Base-by-base conservation (phyloP, 2,797 vertebrate genomes). In the Phyllotis vaccarum region DNA sequence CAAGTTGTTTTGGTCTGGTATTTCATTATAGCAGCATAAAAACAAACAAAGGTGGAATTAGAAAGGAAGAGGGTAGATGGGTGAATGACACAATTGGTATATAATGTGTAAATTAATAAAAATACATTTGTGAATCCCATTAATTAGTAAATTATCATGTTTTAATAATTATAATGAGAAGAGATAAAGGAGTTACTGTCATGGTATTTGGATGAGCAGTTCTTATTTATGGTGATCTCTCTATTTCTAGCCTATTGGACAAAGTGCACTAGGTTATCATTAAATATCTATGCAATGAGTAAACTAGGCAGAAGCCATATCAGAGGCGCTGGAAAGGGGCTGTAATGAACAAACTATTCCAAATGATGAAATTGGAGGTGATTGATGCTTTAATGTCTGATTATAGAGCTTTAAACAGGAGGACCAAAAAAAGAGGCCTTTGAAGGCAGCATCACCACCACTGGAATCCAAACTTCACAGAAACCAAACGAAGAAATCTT, bases 381-480 rank as follows among this genome's bases (percentile, higher is more conserved):
- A 80, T 29, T 70, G 79, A 76, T 14, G 40, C 62, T 93, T 7
- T 95, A 70, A 74, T 62, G 83, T 86, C 29, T 17, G 37, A 58
- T 54, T 81, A 76, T 10, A 93, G 85, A 92, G 54, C 85, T 93
- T 90, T 81, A 94, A 81, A 37, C 52, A 58, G 12, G 46, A 76
- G 68, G n/a, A 27, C 60, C 92, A 49, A 88, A 90, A 79, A 54
- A 58, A 54, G 76, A 76, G 49, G 72, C 9, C 64, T 95, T 95
- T 96, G 94, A 90, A 85, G 93, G 10, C 5, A 13, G 34, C 66
- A 6, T 60, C n/a, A 76, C 54, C 31, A 80, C 75, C 72, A 27
- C 37, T 88, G 81, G 91, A 95, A 88, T 74, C 78, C 72, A 76
- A 92, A 93, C 76, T 81, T 86, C 72, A 60, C 17, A 82, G 94